A percentile compares a stretch with the other conserved stretches of the same genome.
Evolutionary conservation across 2,888 invertebrate genomes (phyloP).

Genomic region (Alloscopus bannaensis): DNA sequence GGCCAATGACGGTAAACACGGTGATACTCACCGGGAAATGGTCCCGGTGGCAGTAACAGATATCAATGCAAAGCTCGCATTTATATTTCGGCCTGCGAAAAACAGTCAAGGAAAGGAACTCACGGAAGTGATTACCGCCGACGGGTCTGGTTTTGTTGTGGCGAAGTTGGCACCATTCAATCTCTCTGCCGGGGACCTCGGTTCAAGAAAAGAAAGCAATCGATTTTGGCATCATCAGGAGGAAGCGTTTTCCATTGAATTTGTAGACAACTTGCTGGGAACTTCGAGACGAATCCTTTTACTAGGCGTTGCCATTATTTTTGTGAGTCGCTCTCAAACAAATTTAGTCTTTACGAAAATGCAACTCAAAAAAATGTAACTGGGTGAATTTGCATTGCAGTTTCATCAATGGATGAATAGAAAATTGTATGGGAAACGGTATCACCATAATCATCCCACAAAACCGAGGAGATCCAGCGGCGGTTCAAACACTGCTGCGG

Average conservation of each 20-base stretch:
- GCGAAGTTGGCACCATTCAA: slow-evolving; percentile 38
- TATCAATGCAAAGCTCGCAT: slow-evolving; percentile 16
- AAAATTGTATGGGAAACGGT: slow-evolving; percentile 26
- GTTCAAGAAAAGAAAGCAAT: background rate
- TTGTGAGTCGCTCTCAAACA: slow-evolving; percentile 25
- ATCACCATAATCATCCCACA: too few species aligned
- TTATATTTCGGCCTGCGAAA: slow-evolving; percentile 34
- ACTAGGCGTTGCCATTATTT: slow-evolving; percentile 34
- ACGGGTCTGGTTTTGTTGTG: slow-evolving; percentile 47
- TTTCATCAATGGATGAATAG: slow-evolving; percentile 41
- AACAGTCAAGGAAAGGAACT: background rate
- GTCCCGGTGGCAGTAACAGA: slow-evolving; percentile 34
- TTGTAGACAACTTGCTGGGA: slow-evolving; percentile 21
- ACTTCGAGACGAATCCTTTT: slow-evolving; percentile 41
- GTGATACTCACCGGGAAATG: slow-evolving; percentile 15
- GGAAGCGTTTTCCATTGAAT: slow-evolving; percentile 34
- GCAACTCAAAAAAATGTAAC: background rate
- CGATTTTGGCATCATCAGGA: too few species aligned
- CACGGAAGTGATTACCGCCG: slow-evolving; percentile 44
- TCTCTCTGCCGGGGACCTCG: background rate
- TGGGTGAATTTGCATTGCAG: slow-evolving; percentile 8
- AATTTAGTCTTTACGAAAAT: background rate
- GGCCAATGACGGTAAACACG: slow-evolving; percentile 17
- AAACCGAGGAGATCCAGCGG: too few species aligned
- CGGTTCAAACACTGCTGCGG: too few species aligned